Evolutionary conservation across 2,888 invertebrate genomes (phyloP), one percentile per base, ranked within the genome.

Genomic region (Capitulum mitella): DNA sequence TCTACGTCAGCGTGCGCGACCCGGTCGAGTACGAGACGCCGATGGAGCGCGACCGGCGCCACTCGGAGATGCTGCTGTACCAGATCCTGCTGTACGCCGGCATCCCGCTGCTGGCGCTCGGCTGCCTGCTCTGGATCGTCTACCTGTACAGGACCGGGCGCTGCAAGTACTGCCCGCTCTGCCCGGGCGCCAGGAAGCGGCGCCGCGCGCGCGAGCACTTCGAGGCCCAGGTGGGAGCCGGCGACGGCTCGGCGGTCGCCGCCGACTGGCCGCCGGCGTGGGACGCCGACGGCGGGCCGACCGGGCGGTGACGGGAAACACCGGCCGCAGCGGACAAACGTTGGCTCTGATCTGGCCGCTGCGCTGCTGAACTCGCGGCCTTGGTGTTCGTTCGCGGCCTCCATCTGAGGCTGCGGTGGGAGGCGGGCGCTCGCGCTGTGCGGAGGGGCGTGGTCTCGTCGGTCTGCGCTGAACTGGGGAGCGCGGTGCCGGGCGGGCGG

Each of bases 111-210:
- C 22, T 40, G 70, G 22, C 26, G 34, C 70, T 70, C 37, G 70
- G 70, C 8, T 3, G 34, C 1, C 3, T 70, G 22, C 70, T 70
- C 37, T 70, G 70, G 70, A 40, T 70, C 26, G 70, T 19, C 22
- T 70, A 70, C 70, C 70, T 70, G 70, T 70, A 37, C 70, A 19
- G 70, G 5, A 40, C 70, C 8, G 70, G 70, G 22, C 34, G 70
- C 37, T 70, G 70, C 26, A 16, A 26, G 22, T 37, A 70, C 70
- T 70, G 70, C 26, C 70, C 70, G 37, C 70, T 70, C 26, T 70
- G 70, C 22, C 70, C 70, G 37, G 70, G 70, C 6, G 70, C 70
- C 37, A 16, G 40, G 37, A 37, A 40, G 10, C 70, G 70, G 1
- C 70, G 70, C 70, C 70, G 26, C 37, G 16, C 37, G 26, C 19